Evolutionary conservation across 1,140 invertebrate genomes (phyloP).

Genomic region (Halyomorpha halys): DNA sequence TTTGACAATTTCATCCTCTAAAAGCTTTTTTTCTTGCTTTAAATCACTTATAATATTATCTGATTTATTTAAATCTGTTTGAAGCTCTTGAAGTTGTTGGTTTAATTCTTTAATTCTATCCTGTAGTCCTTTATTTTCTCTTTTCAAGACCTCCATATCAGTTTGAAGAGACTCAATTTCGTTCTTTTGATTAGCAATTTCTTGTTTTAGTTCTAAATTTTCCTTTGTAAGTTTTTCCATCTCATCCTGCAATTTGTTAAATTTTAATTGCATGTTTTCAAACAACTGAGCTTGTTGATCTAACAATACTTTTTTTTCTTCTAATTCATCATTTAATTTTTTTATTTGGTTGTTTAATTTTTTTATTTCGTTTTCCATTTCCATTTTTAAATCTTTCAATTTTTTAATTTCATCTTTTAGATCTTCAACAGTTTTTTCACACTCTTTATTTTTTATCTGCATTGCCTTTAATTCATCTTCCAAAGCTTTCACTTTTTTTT

Average conservation of each 20-base stretch:
- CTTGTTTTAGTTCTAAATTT: slow-evolving; percentile 2
- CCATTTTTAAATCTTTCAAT: not conserved
- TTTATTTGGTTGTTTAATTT: not conserved
- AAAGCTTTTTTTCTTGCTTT: slow-evolving; percentile 11
- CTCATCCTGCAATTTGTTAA: not conserved
- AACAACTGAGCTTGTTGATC: not conserved
- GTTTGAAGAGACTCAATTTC: not conserved
- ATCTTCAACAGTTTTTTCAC: not conserved
- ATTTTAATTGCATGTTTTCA: not conserved
- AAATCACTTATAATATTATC: not conserved
- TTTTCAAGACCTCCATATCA: not conserved
- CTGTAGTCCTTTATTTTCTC: not conserved
- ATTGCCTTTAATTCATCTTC: not conserved
- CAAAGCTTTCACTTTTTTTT: slow-evolving; percentile 1
- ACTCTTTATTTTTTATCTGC: not conserved
- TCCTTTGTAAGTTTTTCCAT: not conserved
- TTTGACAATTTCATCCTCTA: slow-evolving; percentile 1
- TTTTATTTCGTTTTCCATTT: slow-evolving; percentile 11
- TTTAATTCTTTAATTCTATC: slow-evolving; percentile 10
- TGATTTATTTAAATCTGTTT: not conserved
- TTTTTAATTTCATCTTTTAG: slow-evolving; percentile 9
- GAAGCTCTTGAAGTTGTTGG: not conserved
- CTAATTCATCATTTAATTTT: not conserved
- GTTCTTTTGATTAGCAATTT: slow-evolving; percentile 5
- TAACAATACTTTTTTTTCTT: slow-evolving; percentile 2